These are phyloP conservation scores for Leptopilina drosophilae DNA, from an alignment of 2,888 invertebrate species.

Conservation along the genomic window DNA sequence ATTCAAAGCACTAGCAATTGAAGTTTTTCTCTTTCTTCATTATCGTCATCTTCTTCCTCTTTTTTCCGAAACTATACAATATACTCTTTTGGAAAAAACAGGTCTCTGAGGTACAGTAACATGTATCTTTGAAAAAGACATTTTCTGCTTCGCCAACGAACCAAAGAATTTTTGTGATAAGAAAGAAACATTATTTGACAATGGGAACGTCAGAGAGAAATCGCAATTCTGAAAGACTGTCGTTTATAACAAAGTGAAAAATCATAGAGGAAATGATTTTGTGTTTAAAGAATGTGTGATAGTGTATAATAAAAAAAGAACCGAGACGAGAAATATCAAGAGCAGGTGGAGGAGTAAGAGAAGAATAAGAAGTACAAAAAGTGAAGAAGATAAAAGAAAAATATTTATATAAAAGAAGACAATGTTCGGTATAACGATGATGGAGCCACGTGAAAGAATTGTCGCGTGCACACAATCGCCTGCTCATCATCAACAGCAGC, in stretches of 20 bases:
- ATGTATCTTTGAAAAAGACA: slow-evolving; percentile 60
- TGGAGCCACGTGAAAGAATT: slow-evolving; percentile 70
- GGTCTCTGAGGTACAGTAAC: slow-evolving; percentile 65
- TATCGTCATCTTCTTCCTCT: not conserved
- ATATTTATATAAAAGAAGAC: slow-evolving; percentile 43
- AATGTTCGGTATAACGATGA: slow-evolving; percentile 70
- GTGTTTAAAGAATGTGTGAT: slow-evolving; percentile 24
- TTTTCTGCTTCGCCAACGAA: slow-evolving; percentile 48
- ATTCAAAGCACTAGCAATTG: not conserved
- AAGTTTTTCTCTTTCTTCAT: not conserved
- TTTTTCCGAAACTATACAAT: not conserved
- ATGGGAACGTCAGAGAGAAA: slow-evolving; percentile 42
- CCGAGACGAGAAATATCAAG: not conserved
- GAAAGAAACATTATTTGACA: slow-evolving; percentile 20
- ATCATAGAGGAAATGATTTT: slow-evolving; percentile 19
- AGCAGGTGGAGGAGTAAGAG: no score
- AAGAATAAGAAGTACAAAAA: slow-evolving; percentile 4
- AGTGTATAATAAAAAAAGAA: slow-evolving; percentile 18
- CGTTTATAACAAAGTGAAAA: slow-evolving; percentile 10
- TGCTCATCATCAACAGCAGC: slow-evolving; percentile 67
- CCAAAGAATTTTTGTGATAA: slow-evolving; percentile 57
- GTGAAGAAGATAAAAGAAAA: slow-evolving; percentile 26
- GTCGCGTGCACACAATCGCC: slow-evolving; percentile 59
- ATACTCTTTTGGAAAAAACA: slow-evolving; percentile 46
- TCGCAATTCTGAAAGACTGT: slow-evolving; percentile 44